These are phyloP conservation scores for Drosophila neocordata DNA, from an alignment of 1,140 invertebrate species.

Conservation along the genomic window DNA sequence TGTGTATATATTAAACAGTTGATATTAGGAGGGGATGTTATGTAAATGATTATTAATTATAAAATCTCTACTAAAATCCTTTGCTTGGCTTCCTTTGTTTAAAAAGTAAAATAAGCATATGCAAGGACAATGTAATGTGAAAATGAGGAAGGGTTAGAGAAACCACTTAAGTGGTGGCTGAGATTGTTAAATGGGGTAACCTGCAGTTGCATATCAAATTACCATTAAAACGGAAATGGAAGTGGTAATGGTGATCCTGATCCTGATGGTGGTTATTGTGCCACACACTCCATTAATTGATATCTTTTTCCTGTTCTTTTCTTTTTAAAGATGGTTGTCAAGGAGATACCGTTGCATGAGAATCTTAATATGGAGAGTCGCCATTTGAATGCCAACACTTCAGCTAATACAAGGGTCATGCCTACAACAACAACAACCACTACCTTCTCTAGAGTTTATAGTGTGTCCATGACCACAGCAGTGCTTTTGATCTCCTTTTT, in stretches of 20 bases:
- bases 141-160: conserved; percentile 38
- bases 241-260: conserved; percentile 28
- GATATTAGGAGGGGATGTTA: not conserved
- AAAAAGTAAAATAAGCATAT: conserved; percentile 30
- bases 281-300: conserved; percentile 27
- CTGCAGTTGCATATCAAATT: conserved; percentile 66
- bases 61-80: conserved; percentile 27
- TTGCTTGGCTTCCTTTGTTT: conserved; percentile 43
- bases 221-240: conserved; percentile 50
- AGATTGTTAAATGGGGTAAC: conserved; percentile 51
- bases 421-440: conserved; percentile 38
- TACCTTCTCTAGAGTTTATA: conserved; percentile 54
- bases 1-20: not conserved
- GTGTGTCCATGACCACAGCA: conserved; percentile 65
- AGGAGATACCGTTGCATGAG: conserved; percentile 70
- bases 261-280: conserved; percentile 12
- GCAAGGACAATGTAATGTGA: conserved; percentile 42
- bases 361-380: conserved; percentile 69
- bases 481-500: conserved; percentile 68
- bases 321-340: conserved; percentile 59
- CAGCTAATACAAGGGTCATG: conserved; percentile 22
- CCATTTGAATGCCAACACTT: conserved; percentile 20
- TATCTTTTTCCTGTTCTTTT: conserved; percentile 30
- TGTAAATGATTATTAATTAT: conserved; percentile 23
- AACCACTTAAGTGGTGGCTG: conserved; percentile 71